phyloP scores from a whole-genome alignment of 2,113 vertebrate species.

The Columba janthina region DNA sequence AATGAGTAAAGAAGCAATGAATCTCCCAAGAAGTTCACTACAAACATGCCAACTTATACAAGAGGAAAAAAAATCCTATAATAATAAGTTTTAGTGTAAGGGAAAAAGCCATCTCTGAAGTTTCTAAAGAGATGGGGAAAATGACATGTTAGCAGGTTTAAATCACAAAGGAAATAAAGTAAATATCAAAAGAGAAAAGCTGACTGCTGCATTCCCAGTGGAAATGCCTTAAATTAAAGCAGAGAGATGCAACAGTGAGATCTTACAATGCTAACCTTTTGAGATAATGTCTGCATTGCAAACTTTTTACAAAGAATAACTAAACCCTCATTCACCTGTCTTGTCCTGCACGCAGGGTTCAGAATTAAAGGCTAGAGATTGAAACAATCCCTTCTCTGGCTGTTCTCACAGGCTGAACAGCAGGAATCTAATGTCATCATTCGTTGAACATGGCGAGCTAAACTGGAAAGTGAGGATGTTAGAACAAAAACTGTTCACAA shows the following conservation, averaged over 20 bases:
- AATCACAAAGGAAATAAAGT: slow-evolving; percentile 47
- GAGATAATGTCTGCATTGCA: background rate
- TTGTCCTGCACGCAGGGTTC: background rate
- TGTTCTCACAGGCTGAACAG: background rate
- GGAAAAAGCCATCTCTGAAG: background rate
- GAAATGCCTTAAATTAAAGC: slow-evolving; percentile 40
- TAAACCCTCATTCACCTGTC: background rate
- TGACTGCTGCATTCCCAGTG: slow-evolving; percentile 1
- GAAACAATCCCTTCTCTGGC: background rate
- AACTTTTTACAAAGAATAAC: background rate
- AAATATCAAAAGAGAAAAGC: slow-evolving; percentile 45
- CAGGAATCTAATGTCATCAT: background rate
- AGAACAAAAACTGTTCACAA: background rate
- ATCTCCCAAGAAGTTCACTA: background rate
- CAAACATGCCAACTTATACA: background rate
- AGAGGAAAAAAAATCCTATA: background rate
- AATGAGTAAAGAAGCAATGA: background rate
- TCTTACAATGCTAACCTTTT: slow-evolving; percentile 13
- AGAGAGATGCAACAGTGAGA: background rate
- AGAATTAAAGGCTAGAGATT: background rate
- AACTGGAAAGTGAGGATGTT: background rate
- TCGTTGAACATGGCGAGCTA: background rate
- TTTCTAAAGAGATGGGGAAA: slow-evolving; percentile 28
- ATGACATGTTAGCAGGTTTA: slow-evolving; percentile 8
- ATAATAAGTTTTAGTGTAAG: background rate